phyloP scores from a whole-genome alignment of 2,113 vertebrate species.

The Equus quagga region DNA sequence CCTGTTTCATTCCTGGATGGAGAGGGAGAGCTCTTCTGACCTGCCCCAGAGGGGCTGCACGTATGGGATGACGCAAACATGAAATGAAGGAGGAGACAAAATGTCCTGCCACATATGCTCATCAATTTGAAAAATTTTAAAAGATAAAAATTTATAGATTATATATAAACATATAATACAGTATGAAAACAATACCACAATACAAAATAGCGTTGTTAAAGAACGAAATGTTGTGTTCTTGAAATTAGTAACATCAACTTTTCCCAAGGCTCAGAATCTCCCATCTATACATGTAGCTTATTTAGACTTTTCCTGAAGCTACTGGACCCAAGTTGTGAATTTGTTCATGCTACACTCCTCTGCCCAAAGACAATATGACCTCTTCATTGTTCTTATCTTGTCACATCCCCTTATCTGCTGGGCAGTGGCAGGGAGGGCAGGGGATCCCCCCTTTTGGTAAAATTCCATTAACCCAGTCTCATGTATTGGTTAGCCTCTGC shows the following conservation, averaged over 20 bases:
- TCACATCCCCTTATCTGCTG: background rate
- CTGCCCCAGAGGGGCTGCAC: fast-evolving
- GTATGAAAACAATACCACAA: background rate
- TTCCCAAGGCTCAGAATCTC: background rate
- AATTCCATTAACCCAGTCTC: background rate
- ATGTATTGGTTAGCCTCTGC: background rate
- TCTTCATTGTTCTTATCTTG: background rate
- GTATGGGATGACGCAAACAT: background rate
- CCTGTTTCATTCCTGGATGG: background rate
- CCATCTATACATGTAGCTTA: background rate
- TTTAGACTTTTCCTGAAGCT: background rate
- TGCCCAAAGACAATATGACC: background rate
- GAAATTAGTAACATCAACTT: background rate
- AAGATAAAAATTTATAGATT: background rate
- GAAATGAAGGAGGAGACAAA: background rate
- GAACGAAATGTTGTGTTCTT: background rate
- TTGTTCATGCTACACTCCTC: background rate
- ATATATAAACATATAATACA: background rate
- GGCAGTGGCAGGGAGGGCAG: too few relatives aligned
- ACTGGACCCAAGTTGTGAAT: background rate
- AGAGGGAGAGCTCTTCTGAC: background rate
- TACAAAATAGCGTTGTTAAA: background rate
- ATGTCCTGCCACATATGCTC: too few relatives aligned
- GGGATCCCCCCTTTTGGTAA: background rate
- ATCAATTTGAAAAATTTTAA: background rate